Conservation (phyloP, 2,113 vertebrate species). For the Esox niger region DNA sequence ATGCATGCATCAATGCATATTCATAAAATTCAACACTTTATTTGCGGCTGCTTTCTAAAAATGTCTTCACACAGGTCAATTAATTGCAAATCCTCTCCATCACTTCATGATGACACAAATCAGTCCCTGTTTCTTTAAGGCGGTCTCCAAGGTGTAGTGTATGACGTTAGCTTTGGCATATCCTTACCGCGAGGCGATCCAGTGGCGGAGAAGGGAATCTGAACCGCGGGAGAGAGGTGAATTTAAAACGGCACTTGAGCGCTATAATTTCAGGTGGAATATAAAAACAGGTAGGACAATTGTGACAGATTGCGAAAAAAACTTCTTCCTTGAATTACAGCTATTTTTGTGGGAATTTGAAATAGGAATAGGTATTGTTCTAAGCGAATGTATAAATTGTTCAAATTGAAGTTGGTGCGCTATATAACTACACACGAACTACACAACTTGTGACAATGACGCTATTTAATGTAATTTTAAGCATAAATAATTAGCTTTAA, state of each 20-base stretch:
- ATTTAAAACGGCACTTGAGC: conserved; percentile 16
- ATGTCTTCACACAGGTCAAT: neutral
- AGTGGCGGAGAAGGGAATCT: conserved; percentile 34
- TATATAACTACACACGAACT: too few species aligned
- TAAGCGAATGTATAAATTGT: neutral
- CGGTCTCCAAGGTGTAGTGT: conserved; percentile 41
- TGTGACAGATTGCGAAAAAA: neutral
- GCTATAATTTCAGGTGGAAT: conserved; percentile 33
- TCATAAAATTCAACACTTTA: neutral
- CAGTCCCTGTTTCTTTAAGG: conserved; percentile 63
- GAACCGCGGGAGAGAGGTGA: conserved; percentile 11
- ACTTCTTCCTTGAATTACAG: neutral
- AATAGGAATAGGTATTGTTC: neutral
- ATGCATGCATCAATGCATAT: neutral
- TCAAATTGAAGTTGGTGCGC: too few species aligned
- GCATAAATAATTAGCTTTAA: too few species aligned
- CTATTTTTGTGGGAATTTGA: neutral
- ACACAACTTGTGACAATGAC: too few species aligned
- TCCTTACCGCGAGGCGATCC: conserved; percentile 58
- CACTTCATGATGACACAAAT: conserved; percentile 47
- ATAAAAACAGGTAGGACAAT: conserved; percentile 42
- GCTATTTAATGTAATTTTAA: too few species aligned
- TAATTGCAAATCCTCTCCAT: conserved; percentile 9
- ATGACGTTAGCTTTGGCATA: conserved; percentile 44
- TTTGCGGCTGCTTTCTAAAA: neutral